Conservation (phyloP, 2,113 vertebrate species). For the Oceanodroma tethys region DNA sequence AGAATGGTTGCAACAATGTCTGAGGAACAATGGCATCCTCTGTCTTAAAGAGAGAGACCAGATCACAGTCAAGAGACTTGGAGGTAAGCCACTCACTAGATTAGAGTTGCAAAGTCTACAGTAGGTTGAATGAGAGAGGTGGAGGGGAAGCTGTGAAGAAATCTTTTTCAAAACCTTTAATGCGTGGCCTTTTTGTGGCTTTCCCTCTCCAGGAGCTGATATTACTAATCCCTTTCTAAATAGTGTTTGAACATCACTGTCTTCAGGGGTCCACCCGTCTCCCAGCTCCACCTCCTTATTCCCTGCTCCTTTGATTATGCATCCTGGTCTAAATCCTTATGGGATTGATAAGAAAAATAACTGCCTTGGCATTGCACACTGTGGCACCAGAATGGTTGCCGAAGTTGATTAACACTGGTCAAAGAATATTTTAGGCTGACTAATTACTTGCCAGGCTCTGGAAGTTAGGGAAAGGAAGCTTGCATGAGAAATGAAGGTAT, state of each 20-base stretch:
- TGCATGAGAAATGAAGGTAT: neutral
- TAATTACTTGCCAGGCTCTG: neutral
- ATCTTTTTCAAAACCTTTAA: slow-evolving; percentile 18
- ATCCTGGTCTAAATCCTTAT: slow-evolving; percentile 46
- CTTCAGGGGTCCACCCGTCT: slow-evolving; percentile 10
- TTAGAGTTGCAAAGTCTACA: neutral
- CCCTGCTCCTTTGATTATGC: slow-evolving; percentile 25
- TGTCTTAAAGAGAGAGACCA: neutral
- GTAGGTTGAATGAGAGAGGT: neutral
- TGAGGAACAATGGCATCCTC: slow-evolving; percentile 20
- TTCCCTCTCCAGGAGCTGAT: slow-evolving; percentile 12
- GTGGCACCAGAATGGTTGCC: neutral
- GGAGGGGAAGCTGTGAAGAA: neutral
- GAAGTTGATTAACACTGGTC: neutral
- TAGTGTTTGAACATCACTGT: neutral
- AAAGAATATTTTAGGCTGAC: neutral
- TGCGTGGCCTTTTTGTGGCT: slow-evolving; percentile 5
- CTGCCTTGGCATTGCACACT: neutral
- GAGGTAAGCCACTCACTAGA: slow-evolving; percentile 46
- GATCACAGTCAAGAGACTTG: slow-evolving; percentile 24
- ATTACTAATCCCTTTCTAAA: slow-evolving; percentile 50
- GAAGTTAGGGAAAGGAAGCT: neutral
- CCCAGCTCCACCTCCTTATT: slow-evolving; percentile 24
- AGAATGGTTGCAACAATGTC: neutral
- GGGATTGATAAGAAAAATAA: slow-evolving; percentile 13